phyloP scores from a whole-genome alignment of 2,888 invertebrate genomes.

The Ectemnius lituratus region DNA sequence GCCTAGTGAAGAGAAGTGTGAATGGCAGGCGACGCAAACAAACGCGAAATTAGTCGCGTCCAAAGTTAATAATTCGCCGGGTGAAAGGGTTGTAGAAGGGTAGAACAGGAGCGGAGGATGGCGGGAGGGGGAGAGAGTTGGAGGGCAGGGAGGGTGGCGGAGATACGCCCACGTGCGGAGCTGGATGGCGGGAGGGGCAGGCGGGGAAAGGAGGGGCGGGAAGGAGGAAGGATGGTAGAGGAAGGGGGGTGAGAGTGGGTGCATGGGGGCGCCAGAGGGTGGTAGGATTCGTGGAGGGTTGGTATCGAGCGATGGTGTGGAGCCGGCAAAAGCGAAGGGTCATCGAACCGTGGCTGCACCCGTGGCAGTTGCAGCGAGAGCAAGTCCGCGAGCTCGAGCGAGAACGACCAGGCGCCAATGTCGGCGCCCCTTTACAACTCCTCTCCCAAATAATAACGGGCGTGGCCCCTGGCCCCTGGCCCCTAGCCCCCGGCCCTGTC shows the following conservation, averaged over 20 bases:
- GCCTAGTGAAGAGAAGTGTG: too few relatives aligned
- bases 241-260: neutral
- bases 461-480: slow-evolving; percentile 35
- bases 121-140: too few relatives aligned
- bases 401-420: slow-evolving; percentile 34
- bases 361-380: slow-evolving; percentile 36
- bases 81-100: too few relatives aligned
- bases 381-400: slow-evolving; percentile 24
- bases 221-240: neutral
- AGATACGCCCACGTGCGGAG: too few relatives aligned
- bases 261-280: slow-evolving; percentile 9
- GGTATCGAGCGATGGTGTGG: slow-evolving; percentile 50
- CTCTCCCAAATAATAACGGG: slow-evolving; percentile 49
- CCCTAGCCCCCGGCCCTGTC: too few relatives aligned
- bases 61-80: too few relatives aligned
- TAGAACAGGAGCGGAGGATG: too few relatives aligned
- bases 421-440: slow-evolving; percentile 47
- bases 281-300: slow-evolving; percentile 44
- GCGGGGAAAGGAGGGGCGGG: neutral
- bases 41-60: too few relatives aligned
- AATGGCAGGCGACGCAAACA: too few relatives aligned
- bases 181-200: too few relatives aligned
- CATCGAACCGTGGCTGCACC: slow-evolving; percentile 48
- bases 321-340: slow-evolving; percentile 47
- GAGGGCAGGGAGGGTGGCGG: too few relatives aligned